phyloP scores from a whole-genome alignment of 2,113 vertebrate species.

The Morphnarchus princeps region DNA sequence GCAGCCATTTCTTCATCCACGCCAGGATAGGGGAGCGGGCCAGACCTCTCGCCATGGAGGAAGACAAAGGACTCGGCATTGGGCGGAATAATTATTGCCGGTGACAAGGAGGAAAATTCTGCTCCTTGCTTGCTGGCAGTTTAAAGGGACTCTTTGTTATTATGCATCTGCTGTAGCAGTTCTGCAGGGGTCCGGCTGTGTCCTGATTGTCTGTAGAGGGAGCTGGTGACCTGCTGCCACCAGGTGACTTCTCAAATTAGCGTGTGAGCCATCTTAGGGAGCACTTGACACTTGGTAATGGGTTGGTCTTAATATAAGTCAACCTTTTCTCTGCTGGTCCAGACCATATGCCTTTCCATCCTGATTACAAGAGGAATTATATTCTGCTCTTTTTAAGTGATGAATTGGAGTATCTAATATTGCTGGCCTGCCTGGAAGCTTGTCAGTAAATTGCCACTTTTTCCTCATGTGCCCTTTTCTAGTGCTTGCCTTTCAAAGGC shows the following conservation, averaged over 20 bases:
- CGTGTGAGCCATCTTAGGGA: conserved; percentile 36
- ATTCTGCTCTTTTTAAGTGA: background rate
- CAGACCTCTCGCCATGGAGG: background rate
- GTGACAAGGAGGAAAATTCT: background rate
- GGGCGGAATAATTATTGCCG: background rate
- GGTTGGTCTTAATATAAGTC: conserved; percentile 9
- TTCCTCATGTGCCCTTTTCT: background rate
- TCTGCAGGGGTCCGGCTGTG: conserved; percentile 51
- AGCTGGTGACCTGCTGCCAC: conserved; percentile 61
- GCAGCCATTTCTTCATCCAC: background rate
- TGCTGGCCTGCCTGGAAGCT: conserved; percentile 2
- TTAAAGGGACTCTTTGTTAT: conserved; percentile 21
- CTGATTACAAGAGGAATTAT: conserved; percentile 2
- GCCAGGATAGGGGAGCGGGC: background rate
- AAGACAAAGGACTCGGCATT: background rate
- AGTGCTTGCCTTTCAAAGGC: background rate
- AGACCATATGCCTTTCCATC: background rate
- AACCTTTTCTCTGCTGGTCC: conserved; percentile 9
- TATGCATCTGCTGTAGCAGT: background rate
- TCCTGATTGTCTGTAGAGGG: conserved; percentile 59
- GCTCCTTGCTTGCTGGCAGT: background rate
- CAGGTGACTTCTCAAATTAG: conserved; percentile 55
- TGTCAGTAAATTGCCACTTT: conserved; percentile 1
- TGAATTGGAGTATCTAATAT: background rate
- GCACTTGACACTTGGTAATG: conserved; percentile 46